phyloP scores from a whole-genome alignment of 1,140 invertebrate genomes.

The Littorina saxatilis region DNA sequence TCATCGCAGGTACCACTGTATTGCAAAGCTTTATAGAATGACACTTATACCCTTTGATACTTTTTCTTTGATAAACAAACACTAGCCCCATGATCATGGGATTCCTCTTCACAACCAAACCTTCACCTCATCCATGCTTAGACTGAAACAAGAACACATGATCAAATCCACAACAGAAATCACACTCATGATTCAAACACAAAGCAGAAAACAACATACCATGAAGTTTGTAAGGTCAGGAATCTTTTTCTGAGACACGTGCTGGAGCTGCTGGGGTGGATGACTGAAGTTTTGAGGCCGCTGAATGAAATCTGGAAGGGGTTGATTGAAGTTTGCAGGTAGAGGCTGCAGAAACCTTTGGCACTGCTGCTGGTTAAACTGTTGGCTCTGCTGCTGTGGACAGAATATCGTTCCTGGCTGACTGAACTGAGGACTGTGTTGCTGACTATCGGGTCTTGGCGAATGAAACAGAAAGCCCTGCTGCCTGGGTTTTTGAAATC shows the following conservation, averaged over 20 bases:
- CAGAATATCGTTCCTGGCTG: slow-evolving; percentile 6
- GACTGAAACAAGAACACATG: too few species aligned
- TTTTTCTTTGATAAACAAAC: too few species aligned
- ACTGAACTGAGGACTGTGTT: neutral
- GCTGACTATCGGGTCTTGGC: slow-evolving; percentile 1
- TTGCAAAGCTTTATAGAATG: too few species aligned
- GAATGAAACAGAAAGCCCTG: neutral
- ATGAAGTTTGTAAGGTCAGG: neutral
- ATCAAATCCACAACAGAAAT: too few species aligned
- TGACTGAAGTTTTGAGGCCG: slow-evolving; percentile 6
- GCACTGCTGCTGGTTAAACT: neutral
- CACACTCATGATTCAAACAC: neutral
- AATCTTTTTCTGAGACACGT: neutral
- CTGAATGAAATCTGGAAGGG: slow-evolving; percentile 9
- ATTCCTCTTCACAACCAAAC: too few species aligned
- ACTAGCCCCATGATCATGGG: too few species aligned
- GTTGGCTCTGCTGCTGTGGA: neutral
- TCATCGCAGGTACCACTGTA: too few species aligned
- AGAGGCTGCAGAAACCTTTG: slow-evolving; percentile 18
- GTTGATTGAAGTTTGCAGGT: slow-evolving; percentile 34
- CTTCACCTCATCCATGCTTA: too few species aligned
- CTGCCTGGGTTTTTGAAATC: neutral
- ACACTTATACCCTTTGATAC: too few species aligned
- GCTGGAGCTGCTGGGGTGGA: slow-evolving; percentile 1
- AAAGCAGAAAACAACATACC: slow-evolving; percentile 6